Conservation (phyloP, 2,888 invertebrate species). For the Agriopis marginaria region DNA sequence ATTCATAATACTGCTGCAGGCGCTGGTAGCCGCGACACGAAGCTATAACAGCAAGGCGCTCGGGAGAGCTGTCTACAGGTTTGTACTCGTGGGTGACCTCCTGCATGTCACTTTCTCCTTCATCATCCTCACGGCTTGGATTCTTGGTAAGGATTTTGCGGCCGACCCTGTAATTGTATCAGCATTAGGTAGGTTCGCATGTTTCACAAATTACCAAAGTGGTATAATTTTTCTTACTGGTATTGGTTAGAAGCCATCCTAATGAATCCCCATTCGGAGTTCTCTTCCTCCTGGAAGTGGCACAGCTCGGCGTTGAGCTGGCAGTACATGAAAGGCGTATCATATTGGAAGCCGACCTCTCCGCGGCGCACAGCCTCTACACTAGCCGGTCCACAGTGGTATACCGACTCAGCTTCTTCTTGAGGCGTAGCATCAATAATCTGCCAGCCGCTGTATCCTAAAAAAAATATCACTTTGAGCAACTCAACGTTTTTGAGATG, state of each 20-base stretch:
- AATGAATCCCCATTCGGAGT: conserved; percentile 89
- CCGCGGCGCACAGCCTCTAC: conserved; percentile 90
- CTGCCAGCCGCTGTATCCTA: conserved; percentile 93
- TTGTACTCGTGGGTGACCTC: conserved; percentile 90
- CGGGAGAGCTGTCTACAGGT: conserved; percentile 87
- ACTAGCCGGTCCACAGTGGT: conserved; percentile 88
- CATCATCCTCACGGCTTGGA: conserved; percentile 87
- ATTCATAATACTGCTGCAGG: conserved; percentile 87
- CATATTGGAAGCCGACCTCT: conserved; percentile 90
- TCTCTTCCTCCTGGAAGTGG: conserved; percentile 90
- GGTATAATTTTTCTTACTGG: conserved; percentile 81
- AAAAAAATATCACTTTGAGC: conserved; percentile 8
- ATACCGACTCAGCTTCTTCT: conserved; percentile 87
- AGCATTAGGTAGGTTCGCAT: not conserved
- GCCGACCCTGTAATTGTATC: conserved; percentile 85
- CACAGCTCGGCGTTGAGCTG: conserved; percentile 92
- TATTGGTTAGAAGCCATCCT: conserved; percentile 88
- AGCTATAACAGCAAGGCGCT: conserved; percentile 88
- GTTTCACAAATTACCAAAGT: not conserved
- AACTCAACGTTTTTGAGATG: not conserved
- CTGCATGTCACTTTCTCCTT: conserved; percentile 88
- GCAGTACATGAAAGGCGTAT: conserved; percentile 91
- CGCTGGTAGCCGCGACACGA: conserved; percentile 88
- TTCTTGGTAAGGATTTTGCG: conserved; percentile 89
- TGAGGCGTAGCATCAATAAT: conserved; percentile 93